A percentile compares a stretch with the other conserved stretches of the same genome.
Conservation (phyloP, 2,888 invertebrate species). For the Salticus scenicus region DNA sequence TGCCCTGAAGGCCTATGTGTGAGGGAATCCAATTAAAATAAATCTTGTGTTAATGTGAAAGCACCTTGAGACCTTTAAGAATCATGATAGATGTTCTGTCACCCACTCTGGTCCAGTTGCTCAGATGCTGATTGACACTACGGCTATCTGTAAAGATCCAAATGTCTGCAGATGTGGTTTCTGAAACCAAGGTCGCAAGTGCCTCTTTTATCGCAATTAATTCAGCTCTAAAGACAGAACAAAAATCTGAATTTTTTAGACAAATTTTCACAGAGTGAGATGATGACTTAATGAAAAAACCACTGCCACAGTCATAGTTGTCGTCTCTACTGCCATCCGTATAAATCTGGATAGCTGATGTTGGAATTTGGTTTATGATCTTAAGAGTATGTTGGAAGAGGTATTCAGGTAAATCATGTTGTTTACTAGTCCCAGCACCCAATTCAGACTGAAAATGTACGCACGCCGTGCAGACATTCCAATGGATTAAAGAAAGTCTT, state of each 20-base stretch:
- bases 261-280: background rate
- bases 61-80: too few species aligned
- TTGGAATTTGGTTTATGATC: background rate
- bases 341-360: background rate
- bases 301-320: background rate
- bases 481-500: too few species aligned
- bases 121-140: too few species aligned
- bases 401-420: too few species aligned
- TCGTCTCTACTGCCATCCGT: slow-evolving; percentile 6
- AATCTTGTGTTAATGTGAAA: background rate
- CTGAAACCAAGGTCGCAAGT: too few species aligned
- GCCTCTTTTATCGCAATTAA: background rate
- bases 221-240: background rate
- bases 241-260: background rate
- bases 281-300: background rate
- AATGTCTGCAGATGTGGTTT: too few species aligned
- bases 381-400: background rate
- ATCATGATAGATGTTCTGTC: too few species aligned
- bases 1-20: background rate
- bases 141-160: too few species aligned
- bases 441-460: too few species aligned
- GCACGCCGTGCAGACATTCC: too few species aligned
- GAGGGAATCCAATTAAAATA: background rate
- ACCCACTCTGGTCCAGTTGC: too few species aligned
- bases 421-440: too few species aligned